Base-by-base conservation (phyloP, 2,888 invertebrate species). In the Dicroscelio sp. region DNA sequence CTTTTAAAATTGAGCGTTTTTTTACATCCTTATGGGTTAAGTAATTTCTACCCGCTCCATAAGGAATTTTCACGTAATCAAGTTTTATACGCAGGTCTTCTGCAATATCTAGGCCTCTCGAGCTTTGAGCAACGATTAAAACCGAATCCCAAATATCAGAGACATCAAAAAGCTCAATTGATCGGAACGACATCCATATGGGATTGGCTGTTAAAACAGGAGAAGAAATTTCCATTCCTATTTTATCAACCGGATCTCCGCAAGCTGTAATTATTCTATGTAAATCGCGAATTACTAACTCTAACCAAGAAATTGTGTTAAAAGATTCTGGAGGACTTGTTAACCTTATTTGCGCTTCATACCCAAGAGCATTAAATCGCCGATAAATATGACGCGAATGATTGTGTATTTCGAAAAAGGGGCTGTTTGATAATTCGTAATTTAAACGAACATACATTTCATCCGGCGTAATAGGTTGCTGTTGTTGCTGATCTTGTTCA, bases 21-120 rank as follows among this genome's bases (percentile, higher is more conserved):
- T 30, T 71, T 8, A 71, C n/a, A 30, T 52, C 48, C 5, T 48
- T 30, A 38, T 76, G 35, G 4, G 76, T 60, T 23, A 58, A 38
- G 2, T 38, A 27, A 25, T 38, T 35, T 23, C 33, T 10, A n/a
- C 58, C 55, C 10, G 30, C 23, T 3, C 75, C 75, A n/a, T 58
- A 23, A 3, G 76, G 76, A 0, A 73, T 52, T n/a, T 73, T 73
- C 1, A 73, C 52, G 20, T 31, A 73, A 31, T 78, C 60, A 12
- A 78, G 27, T 60, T 38, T 78, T 0, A 78, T 43, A 1, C 38
- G 14, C 3, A 78, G 23, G 0, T 58, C 17, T 14, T 63, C 27
- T 20, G 5, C 14, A 17, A 78, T 55, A 2, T 55, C 25, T 23
- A 75, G 30, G 8, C 58, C 58, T 8, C 25, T 55, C 1, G 75